Base-by-base conservation (phyloP, 1,140 invertebrate species). In the Drosophila ficusphila region DNA sequence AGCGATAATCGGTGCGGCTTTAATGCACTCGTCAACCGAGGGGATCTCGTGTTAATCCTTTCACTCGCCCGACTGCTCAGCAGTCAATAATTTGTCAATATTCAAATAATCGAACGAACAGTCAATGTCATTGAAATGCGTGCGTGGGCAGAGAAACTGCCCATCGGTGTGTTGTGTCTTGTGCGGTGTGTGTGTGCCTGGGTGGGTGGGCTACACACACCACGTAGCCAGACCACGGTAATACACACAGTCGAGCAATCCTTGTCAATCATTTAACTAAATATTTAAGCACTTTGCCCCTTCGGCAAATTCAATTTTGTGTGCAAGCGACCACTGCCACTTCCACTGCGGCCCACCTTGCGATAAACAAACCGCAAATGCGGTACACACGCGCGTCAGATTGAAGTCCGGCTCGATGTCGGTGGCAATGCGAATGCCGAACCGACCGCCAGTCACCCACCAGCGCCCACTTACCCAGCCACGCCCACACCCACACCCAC, bases 361-460 rank as follows among this genome's bases (percentile, higher is more conserved):
- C 60, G 53, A 81, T 71, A 79, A 77, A 82, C 61, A 67, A 82
- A 77, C 57, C 78, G 44, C 62, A 82, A 82, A 73, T 83, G 79
- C 60, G 71, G 65, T 72, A 76, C 68, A 68, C 65, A 85, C 71
- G 56, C 79, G 56, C 77, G 39, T 48, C 56, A 71, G 57, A 71
- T 78, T 60, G 53, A 53, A 71, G 72, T 46, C 44, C 42, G 34
- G 76, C 18, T 36, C 23, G 38, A 41, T 34, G 36, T 8, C 36
- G 14, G 18, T 39, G 41, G 16, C 38, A 19, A 39, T 39, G 33
- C n/a, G n/a, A 34, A 34, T 34, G 33, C 39, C 4, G 19, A 18
- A 36, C 49, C 49, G 27, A 47, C 44, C 38, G 9, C 31, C 31
- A 18, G 12, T n/a, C 11, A 9, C 16, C 18, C 7, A n/a, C 14